Evolutionary conservation across 2,113 vertebrate species (phyloP), one percentile per base, ranked within the genome.

Genomic region (Corydoras maculifer): DNA sequence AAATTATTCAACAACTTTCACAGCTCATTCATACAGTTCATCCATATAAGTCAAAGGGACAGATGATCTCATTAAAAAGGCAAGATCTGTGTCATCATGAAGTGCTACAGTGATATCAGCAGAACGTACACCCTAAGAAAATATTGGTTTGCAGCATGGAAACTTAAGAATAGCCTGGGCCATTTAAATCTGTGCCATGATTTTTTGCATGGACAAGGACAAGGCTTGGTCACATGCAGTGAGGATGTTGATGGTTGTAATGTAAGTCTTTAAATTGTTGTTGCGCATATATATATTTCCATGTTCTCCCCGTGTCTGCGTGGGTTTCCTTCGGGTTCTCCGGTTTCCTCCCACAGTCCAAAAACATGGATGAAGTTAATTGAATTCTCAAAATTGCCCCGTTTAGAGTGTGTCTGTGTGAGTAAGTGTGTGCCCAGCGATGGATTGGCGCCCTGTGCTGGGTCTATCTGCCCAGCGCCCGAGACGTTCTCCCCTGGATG

Each of bases 21-120:
- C 75, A 61, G 73, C 78, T 79, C 86, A 80, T 71, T 83, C 83
- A 84, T 85, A 84, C 35, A 43, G 35, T 43, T 84, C 83, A 88
- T 69, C 78, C 55, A 73, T 58, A 78, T 60, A 83, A 83, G 81
- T 77, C 68, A 73, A 82, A 4, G 35, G 4, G 35, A 43, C 35
- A 4, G 35, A 75, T 75, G 65, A 75, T 81, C 82, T 76, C 76
- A 63, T 62, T 74, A 65, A 81, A 77, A 67, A 59, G 54, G 65
- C 70, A 62, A 68, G 78, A 80, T 82, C 62, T 73, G 70, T 75
- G 78, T 78, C 81, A 75, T 60, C 53, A 77, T 68, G 59, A 73
- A 77, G 43, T 61, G 74, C 69, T 55, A 32, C 66, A 57, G 32
- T 65, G 12, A n/a, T 72, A 76, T 77, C 65, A 70, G 62, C 18